Conservation (phyloP, 2,113 vertebrate species). For the Emydura subglobosa region DNA sequence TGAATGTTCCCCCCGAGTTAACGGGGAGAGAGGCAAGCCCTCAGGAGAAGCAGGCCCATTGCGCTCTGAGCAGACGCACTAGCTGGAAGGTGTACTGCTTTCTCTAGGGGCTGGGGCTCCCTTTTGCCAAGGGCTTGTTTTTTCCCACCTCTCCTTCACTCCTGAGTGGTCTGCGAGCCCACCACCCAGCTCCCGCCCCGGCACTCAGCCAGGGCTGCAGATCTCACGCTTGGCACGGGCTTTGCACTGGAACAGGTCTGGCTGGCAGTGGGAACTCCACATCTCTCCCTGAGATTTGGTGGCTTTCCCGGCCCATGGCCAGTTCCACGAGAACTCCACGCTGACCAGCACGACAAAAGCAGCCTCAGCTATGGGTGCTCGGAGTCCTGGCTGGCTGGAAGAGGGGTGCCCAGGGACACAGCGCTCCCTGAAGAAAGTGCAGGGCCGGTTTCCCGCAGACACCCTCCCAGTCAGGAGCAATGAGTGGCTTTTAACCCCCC, state of each 20-base stretch:
- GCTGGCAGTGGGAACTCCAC: background rate
- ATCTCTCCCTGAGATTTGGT: fast-evolving
- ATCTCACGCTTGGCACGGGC: background rate
- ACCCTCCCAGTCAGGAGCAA: too few relatives aligned
- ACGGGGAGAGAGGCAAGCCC: too few relatives aligned
- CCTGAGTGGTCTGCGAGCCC: background rate
- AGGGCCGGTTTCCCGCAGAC: background rate
- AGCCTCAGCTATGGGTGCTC: too few relatives aligned
- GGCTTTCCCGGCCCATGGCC: fast-evolving
- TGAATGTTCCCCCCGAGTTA: background rate
- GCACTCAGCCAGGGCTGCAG: background rate
- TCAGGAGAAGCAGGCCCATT: too few relatives aligned
- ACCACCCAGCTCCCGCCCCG: background rate
- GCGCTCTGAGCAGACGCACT: background rate
- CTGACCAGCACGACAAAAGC: too few relatives aligned
- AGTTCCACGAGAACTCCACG: too few relatives aligned
- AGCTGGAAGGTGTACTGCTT: background rate
- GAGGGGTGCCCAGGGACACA: background rate
- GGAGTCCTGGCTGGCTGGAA: background rate
- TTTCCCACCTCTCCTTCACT: background rate
- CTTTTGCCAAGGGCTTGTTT: too few relatives aligned
- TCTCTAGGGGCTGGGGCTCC: background rate
- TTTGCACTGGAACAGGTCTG: background rate
- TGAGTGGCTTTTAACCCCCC: too few relatives aligned
- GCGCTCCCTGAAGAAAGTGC: background rate